Base-by-base conservation (phyloP, 2,113 vertebrate species). In the Myocastor coypus region DNA sequence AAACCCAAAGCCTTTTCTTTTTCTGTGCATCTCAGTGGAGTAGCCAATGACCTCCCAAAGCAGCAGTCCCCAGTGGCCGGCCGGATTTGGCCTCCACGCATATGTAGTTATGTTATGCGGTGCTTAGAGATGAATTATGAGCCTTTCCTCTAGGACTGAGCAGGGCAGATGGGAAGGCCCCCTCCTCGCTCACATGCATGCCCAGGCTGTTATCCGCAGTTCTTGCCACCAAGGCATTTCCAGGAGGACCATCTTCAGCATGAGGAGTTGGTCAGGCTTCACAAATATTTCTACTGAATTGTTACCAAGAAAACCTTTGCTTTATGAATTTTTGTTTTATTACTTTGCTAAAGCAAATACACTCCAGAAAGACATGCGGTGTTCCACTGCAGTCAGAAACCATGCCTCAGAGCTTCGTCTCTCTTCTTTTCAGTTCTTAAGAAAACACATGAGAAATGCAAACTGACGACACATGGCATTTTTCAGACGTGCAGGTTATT, bases 261-360 rank as follows among this genome's bases (percentile, higher is more conserved):
- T 37, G 55, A 40, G 37, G 50, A 22, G 9, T 63, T 75, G 96
- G 92, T 93, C 52, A 81, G 42, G 42, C 78, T 94, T 95, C 82
- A 73, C 87, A 87, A 82, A 96, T 89, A 87, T 95, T 97, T 97
- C 95, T 93, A 86, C 93, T 66, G 87, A 92, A 61, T 91, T 89
- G 81, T 94, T 95, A 96, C 93, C 94, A 95, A 89, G 93, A 97
- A 97, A 95, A 91, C 86, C 30, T 95, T 90, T 83, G 84, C 93
- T 92, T 92, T 88, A 83, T 94, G 87, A 91, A 95, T 91, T 94
- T 96, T 95, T 92, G 75, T 94, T 92, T 94, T 92, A 91, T 96
- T 87, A n/a, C 91, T 95, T 92, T 80, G 94, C 68, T 95, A 81
- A 97, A 97, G 66, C 92, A 96, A 97, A 95, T 59, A 88, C 40